Percentiles rank a stretch among this genome's conserved stretches.
Evolutionary conservation across 1,140 invertebrate genomes (phyloP).

Genomic region (Scaptodrosophila lebanonensis): DNA sequence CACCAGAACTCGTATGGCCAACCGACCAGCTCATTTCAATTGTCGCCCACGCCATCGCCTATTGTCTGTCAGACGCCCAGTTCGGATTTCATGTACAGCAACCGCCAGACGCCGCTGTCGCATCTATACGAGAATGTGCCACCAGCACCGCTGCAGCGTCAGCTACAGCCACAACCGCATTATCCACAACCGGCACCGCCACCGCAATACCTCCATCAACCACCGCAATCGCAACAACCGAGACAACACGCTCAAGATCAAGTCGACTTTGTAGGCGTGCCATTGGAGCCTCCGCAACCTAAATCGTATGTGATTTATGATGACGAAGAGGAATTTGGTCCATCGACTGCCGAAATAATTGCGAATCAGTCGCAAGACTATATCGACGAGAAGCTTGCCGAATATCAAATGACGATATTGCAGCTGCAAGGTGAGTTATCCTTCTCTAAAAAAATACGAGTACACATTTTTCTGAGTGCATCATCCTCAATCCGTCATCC

Average conservation of each 20-base stretch:
- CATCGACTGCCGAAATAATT: slow-evolving; percentile 93
- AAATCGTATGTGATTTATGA: slow-evolving; percentile 80
- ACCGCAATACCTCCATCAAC: slow-evolving; percentile 47
- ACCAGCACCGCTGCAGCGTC: too few species aligned
- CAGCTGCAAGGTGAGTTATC: slow-evolving; percentile 89
- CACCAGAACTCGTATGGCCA: slow-evolving; percentile 68
- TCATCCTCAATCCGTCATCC: too few species aligned
- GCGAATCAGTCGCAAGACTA: slow-evolving; percentile 95
- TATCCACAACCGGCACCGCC: slow-evolving; percentile 46
- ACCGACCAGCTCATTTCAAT: slow-evolving; percentile 73
- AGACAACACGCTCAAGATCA: slow-evolving; percentile 70
- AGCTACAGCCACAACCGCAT: slow-evolving; percentile 20
- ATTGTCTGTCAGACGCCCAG: slow-evolving; percentile 72
- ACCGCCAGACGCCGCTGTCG: slow-evolving; percentile 69
- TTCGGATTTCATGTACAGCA: slow-evolving; percentile 69
- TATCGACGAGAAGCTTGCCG: slow-evolving; percentile 93
- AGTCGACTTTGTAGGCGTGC: slow-evolving; percentile 79
- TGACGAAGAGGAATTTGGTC: slow-evolving; percentile 84
- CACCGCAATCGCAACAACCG: slow-evolving; percentile 61
- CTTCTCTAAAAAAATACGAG: neutral
- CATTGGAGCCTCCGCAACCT: slow-evolving; percentile 83
- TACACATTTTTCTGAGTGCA: too few species aligned
- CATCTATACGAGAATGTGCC: slow-evolving; percentile 25
- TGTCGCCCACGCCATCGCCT: slow-evolving; percentile 74
- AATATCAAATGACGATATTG: slow-evolving; percentile 94